phyloP scores from a whole-genome alignment of 1,140 invertebrate species.

The Sycobia sp. region DNA sequence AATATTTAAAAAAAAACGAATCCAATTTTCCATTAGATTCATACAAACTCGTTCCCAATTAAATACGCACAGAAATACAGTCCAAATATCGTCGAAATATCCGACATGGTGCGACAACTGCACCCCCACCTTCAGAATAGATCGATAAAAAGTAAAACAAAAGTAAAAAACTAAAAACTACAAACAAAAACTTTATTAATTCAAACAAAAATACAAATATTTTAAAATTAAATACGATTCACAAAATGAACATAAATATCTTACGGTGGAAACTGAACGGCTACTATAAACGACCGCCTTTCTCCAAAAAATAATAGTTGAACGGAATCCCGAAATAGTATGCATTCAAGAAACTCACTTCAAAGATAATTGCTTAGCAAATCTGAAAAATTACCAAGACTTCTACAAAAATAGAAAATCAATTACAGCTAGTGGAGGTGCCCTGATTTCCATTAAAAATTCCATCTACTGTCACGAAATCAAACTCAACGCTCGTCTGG shows the following conservation, averaged over 20 bases:
- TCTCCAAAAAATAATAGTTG: too few relatives aligned
- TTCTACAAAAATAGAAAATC: too few relatives aligned
- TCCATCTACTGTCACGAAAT: constrained; percentile 36
- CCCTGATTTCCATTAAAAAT: too few relatives aligned
- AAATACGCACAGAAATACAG: too few relatives aligned
- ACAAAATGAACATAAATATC: constrained; percentile 4
- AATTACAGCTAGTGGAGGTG: too few relatives aligned
- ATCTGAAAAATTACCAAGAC: constrained; percentile 35
- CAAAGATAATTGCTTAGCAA: too few relatives aligned
- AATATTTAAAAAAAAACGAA: too few relatives aligned
- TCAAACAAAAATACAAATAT: not conserved
- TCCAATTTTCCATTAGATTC: not conserved
- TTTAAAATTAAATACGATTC: not conserved
- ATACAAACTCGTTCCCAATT: not conserved
- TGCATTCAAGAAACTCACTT: too few relatives aligned
- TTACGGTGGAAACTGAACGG: constrained; percentile 39
- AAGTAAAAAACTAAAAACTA: not conserved
- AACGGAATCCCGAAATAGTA: too few relatives aligned
- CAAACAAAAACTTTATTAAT: not conserved
- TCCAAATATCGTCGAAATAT: too few relatives aligned
- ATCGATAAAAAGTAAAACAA: not conserved
- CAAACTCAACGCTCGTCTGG: not conserved
- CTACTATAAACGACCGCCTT: constrained; percentile 11
- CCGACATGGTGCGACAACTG: too few relatives aligned
- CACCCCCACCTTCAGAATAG: not conserved